Conservation (phyloP, 2,797 vertebrate species). For the Phrynocephalus vlangalii region DNA sequence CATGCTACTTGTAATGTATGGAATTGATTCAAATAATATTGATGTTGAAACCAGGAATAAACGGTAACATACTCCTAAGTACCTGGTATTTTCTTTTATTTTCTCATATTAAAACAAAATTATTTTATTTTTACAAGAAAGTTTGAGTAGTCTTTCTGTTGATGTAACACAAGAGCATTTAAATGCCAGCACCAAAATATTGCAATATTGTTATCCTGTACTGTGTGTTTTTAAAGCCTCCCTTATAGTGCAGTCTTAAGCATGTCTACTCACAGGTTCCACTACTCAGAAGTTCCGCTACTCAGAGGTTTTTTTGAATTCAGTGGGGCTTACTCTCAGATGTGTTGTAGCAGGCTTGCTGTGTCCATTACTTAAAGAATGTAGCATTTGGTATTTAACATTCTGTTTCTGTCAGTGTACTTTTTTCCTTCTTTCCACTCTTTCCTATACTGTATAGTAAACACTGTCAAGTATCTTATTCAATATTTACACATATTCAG, state of each 20-base stretch:
- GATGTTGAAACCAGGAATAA: conserved; percentile 35
- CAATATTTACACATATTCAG: no score
- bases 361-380: conserved; percentile 17
- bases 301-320: background rate
- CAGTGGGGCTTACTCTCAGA: background rate
- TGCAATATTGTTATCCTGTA: conserved; percentile 51
- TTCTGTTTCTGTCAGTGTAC: conserved; percentile 70
- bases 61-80: conserved; percentile 48
- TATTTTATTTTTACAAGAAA: conserved; percentile 74
- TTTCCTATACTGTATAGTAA: background rate
- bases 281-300: no score
- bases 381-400: conserved; percentile 50
- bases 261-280: background rate
- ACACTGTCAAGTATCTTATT: background rate
- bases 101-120: conserved; percentile 70
- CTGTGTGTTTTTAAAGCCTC: conserved; percentile 49
- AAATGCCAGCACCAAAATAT: conserved; percentile 63
- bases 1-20: conserved; percentile 25
- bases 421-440: conserved; percentile 13
- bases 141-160: conserved; percentile 34
- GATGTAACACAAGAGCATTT: conserved; percentile 52
- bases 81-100: conserved; percentile 66
- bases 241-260: conserved; percentile 12
- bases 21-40: conserved; percentile 4
- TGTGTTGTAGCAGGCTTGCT: background rate